Evolutionary conservation across 2,113 vertebrate genomes (phyloP).

Genomic region (Ictidomys tridecemlineatus): DNA sequence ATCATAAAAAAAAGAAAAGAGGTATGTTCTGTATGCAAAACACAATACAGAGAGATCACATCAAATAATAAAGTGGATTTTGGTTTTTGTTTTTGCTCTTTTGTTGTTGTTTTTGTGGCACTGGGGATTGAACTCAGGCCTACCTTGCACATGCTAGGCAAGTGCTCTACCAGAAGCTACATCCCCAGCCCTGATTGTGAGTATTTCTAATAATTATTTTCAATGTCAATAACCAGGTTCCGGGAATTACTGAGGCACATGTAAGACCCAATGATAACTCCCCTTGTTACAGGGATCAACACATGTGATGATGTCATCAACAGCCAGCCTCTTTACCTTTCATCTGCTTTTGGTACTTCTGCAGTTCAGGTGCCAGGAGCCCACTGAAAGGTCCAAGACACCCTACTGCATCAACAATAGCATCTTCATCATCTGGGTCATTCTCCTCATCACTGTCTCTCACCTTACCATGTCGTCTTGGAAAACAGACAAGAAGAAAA

Average conservation of each 20-base stretch:
- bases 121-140: too few relatives aligned
- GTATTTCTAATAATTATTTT: neutral
- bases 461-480: slow-evolving; percentile 88
- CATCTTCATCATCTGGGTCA: slow-evolving; percentile 95
- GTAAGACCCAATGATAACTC: neutral
- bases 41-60: neutral
- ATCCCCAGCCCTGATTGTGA: too few relatives aligned
- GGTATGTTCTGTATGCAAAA: neutral
- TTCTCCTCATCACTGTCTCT: slow-evolving; percentile 97
- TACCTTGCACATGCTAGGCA: too few relatives aligned
- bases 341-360: slow-evolving; percentile 95
- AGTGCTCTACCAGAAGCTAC: too few relatives aligned
- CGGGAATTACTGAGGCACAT: neutral
- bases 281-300: neutral
- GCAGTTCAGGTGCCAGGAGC: slow-evolving; percentile 95
- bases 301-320: neutral
- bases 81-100: too few relatives aligned
- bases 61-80: neutral
- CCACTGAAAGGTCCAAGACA: slow-evolving; percentile 97
- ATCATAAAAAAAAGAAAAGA: neutral
- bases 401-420: slow-evolving; percentile 92
- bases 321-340: slow-evolving; percentile 90
- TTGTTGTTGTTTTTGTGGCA: neutral
- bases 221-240: neutral
- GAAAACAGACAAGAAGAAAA: slow-evolving; percentile 69